phyloP scores from a whole-genome alignment of 2,113 vertebrate genomes.

The Thryonomys swinderianus region DNA sequence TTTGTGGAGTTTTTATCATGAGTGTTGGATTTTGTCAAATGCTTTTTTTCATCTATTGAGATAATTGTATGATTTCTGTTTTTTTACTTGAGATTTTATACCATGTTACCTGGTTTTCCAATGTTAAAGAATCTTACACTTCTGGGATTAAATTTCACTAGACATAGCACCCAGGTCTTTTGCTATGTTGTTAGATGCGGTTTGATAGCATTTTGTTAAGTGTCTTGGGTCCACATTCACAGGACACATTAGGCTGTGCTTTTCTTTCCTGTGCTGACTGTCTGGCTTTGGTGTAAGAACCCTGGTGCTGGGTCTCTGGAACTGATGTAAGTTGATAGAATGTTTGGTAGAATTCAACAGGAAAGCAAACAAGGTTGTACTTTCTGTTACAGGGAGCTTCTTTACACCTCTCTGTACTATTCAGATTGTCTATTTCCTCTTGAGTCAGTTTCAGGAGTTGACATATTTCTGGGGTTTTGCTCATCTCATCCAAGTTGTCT shows the following conservation, averaged over 20 bases:
- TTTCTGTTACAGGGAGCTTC: neutral
- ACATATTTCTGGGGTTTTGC: neutral
- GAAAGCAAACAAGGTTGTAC: neutral
- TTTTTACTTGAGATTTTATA: neutral
- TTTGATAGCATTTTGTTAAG: neutral
- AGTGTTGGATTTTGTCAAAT: neutral
- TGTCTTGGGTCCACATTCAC: neutral
- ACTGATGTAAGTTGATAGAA: neutral
- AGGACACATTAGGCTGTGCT: neutral
- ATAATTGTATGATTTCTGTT: neutral
- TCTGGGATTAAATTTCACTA: neutral
- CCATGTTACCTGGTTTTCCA: neutral
- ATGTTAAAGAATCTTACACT: neutral
- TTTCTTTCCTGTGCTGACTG: neutral
- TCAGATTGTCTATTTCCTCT: neutral
- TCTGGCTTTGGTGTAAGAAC: neutral
- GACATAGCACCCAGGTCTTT: neutral
- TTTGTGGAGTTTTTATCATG: neutral
- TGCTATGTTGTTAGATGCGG: neutral
- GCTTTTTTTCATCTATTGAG: neutral
- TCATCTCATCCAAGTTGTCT: neutral
- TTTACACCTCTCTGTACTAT: neutral
- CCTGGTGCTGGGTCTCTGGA: neutral
- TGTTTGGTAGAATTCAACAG: neutral
- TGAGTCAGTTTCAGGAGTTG: neutral